Base-by-base conservation (phyloP, 1,140 invertebrate genomes). In the Saccostrea cuccullata region DNA sequence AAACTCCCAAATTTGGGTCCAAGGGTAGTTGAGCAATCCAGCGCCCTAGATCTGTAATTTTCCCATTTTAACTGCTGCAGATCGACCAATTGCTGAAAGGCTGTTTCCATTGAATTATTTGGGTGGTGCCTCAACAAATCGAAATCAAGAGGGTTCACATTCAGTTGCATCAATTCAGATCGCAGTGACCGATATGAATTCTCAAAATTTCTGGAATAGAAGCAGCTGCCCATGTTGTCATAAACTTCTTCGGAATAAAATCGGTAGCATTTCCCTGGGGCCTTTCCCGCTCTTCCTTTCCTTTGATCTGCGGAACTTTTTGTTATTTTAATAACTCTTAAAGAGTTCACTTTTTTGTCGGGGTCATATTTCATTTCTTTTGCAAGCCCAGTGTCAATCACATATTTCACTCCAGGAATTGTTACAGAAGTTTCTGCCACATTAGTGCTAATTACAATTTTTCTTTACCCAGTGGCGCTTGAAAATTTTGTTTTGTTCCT, bases 401-500 rank as follows among this genome's bases (percentile, higher is more conserved):
- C 94, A 88, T 92, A 94, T 67, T 90, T 92, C 12, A 95, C 93
- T 6, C 94, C 94, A 23, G 92, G 92, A 82, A 95, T 94, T n/a
- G 94, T 95, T 30, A 95, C 90, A 15, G 94, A 95, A 17, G 94
- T 95, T 89, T 95, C 94, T n/a, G 94, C 94, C 88, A 91, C 91
- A 89, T 95, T 95, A n/a, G 94, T 95, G 8, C 94, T 92, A 91
- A 94, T 94, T 0, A 95, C 92, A 77, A 94, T 90, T 89, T 94
- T 94, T 73, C 94, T 82, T 90, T 90, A 20, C 92, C 91, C 30
- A n/a, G 55, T 55, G 90, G 88, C 9, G 89, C 26, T 92, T 67
- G 88, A 95, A 94, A 0, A 94, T 93, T 30, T 91, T 82, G 93
- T 99, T 98, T 93, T 99, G 99, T 67, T 99, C 96, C 94, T 98